Evolutionary conservation across 2,888 invertebrate species (phyloP), one percentile per base, ranked within the genome.

Genomic region (Drosophila antonietae): DNA sequence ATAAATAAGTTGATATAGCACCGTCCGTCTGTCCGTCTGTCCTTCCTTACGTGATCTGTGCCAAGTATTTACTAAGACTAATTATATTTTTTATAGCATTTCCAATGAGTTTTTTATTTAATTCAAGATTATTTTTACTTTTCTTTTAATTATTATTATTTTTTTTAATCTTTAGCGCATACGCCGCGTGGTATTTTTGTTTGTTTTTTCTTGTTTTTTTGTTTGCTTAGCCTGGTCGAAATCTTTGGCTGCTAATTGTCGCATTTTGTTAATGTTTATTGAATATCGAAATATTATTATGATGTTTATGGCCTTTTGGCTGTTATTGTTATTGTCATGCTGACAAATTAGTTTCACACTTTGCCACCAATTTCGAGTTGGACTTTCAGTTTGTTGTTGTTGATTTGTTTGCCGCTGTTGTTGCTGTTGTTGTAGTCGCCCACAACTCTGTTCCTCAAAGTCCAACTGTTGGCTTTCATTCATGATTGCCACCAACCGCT

Each of bases 271-370:
- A 81, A 88, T 88, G 86, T 88, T 85, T 85, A 85, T 88, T 85
- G 86, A 81, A 80, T 85, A 81, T 85, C 85, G 86, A 55, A 55
- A 81, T 88, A 83, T 85, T 85, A 84, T 88, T 85, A 83, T 84
- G 82, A 88, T 81, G 81, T 81, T 85, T 88, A 88, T 84, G 68
- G 85, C 80, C 73, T 82, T 83, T 82, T 73, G 74, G 81, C 83
- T 74, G 75, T 88, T 88, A 88, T 85, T 85, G 76, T 88, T 88
- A 88, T 88, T 86, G 86, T 86, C 88, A 78, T 77, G 78, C 88
- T 86, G 85, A 86, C 85, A 86, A 86, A 86, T 86, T 86, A 83
- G 88, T 88, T 88, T 86, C 85, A 86, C 85, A 86, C 85, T 88
- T 81, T 80, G 82, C 81, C 73, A 66, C 69, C 64, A 65, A 65